Evolutionary conservation across 1,140 invertebrate species (phyloP), one percentile per base, ranked within the genome.

Genomic region (Maniola jurtina): DNA sequence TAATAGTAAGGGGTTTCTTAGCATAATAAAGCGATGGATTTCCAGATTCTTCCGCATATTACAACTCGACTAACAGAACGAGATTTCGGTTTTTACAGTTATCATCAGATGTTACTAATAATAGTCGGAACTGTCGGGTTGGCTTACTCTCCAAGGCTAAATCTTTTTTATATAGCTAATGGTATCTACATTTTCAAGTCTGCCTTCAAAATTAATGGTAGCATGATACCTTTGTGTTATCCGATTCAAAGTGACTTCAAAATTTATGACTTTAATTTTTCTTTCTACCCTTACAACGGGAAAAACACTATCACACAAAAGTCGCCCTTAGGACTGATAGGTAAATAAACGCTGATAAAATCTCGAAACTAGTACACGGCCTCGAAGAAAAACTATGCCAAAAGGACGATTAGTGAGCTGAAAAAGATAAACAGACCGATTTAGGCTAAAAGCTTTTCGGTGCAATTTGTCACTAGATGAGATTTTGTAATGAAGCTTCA

Each of bases 401-500:
- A 52, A 52, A 11, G 16, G 48, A 7, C 48, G 14, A 25, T 52
- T 52, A 16, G 16, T 16, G 8, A 8, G 8, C 14, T 15, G 0
- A 52, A 52, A 16, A 25, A 52, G 14, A 52, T 52, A 52, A 52
- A 52, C 48, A 16, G 1, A 52, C 10, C 48, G 16, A 52, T 52
- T 52, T 52, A 52, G 48, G 48, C 48, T 52, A 52, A 52, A 52
- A 52, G 48, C 48, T 52, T 52, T 52, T 52, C 14, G 42, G 42
- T 45, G 42, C 9, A 16, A 52, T 52, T 52, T 25, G 48, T 52
- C 16, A 25, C 42, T 0, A 45, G 42, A 45, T 45, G 13, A 45
- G 42, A 11, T n/a, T 52, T 16, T 52, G 48, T 52, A 52, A 52
- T 52, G 48, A 48, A n/a, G 6, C 14, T 4, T 25, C 25, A 25